Evolutionary conservation across 2,113 vertebrate genomes (phyloP), one percentile per base, ranked within the genome.

Genomic region (Cochlearius cochlearius): DNA sequence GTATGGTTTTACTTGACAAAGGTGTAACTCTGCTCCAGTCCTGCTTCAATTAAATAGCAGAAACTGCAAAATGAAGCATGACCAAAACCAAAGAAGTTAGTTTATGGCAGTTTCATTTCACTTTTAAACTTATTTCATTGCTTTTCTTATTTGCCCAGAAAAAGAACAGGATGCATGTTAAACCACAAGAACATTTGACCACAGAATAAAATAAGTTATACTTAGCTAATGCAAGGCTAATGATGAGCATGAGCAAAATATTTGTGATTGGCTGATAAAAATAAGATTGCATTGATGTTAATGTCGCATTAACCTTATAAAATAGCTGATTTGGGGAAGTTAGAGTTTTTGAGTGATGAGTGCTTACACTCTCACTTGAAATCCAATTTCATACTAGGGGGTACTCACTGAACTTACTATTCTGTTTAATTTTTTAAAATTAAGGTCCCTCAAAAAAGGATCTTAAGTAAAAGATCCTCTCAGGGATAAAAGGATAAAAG

Each of bases 251-350:
- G 64, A 85, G 36, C 26, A 78, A 96, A 95, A 89, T 78, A 94
- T 92, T 96, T 95, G 60, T 85, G 81, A 97, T 53, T 96, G 81
- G 56, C 49, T 91, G 43, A 90, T 92, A 97, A 94, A 96, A 92
- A 87, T 66, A 91, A 75, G 64, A 95, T 82, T 75, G 56, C 19
- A 60, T 53, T 78, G 93, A 95, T 91, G 93, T 60, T 97, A 90
- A 95, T 84, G 36, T 60, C 68, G 52, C 66, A 95, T 97, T 96
- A 95, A 96, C 94, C 95, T 97, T 97, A 97, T 94, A 91, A 97
- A 96, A 96, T 45, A 78, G 66, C 60, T 87, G 93, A 96, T 96
- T 85, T 92, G 15, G 27, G 32, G 52, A 95, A 92, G 56, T 87
- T 71, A 89, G 86, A 78, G 68, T 36, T 92, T 95, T 85, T 91